Conservation (phyloP, 2,888 invertebrate genomes). For the Galerucella calmariensis region DNA sequence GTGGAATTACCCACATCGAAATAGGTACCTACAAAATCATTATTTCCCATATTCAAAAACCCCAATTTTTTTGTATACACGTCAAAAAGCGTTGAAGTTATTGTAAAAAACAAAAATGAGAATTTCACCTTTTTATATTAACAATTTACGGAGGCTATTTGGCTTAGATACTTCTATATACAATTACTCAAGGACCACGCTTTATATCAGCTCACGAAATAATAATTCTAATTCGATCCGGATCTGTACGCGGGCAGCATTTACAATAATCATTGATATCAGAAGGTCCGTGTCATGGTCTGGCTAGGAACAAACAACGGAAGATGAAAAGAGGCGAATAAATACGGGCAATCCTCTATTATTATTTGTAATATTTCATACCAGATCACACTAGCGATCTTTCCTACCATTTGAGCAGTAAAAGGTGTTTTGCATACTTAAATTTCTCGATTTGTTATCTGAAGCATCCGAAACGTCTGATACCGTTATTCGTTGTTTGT, state of each 20-base stretch:
- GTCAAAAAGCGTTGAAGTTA: no score
- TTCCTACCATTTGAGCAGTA: conserved; percentile 37
- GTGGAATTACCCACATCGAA: no score
- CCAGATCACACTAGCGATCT: conserved; percentile 50
- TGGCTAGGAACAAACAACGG: conserved; percentile 62
- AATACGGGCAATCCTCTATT: conserved; percentile 58
- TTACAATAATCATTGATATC: conserved; percentile 41
- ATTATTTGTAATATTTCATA: conserved; percentile 62
- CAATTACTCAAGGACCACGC: no score
- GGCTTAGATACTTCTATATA: no score
- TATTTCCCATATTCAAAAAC: no score
- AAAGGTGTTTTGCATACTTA: conserved; percentile 39
- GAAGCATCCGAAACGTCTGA: conserved; percentile 15
- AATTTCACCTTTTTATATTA: no score
- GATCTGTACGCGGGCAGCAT: conserved; percentile 16
- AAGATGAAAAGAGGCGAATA: conserved; percentile 58
- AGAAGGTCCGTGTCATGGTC: conserved; percentile 59
- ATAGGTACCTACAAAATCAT: no score
- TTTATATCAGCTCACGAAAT: no score
- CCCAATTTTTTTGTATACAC: no score
- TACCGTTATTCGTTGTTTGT: conserved; percentile 25
- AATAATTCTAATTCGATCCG: neutral
- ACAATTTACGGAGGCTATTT: no score
- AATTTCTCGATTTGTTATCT: conserved; percentile 28
- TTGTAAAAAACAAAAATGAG: no score